A percentile compares a stretch with the other conserved stretches of the same genome.
phyloP scores from a whole-genome alignment of 2,888 invertebrate genomes.

The Tenthredo notha region DNA sequence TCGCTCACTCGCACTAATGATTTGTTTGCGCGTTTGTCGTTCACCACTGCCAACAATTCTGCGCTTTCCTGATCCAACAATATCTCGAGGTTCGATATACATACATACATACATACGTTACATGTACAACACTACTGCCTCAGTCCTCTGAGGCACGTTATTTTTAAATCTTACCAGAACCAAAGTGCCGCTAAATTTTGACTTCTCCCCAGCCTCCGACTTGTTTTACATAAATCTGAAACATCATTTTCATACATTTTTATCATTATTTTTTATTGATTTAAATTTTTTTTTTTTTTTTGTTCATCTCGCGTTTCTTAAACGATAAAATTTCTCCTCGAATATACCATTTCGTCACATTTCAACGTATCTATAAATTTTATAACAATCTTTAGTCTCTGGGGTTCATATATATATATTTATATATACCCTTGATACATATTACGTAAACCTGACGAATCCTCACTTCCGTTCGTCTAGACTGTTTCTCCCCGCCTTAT shows the following conservation, averaged over 20 bases:
- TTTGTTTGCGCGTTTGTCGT: conserved; percentile 37
- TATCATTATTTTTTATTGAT: neutral
- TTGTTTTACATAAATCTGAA: conserved; percentile 15
- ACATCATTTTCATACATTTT: neutral
- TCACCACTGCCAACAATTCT: conserved; percentile 40
- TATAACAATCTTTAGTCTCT: conserved; percentile 10
- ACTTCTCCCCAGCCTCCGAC: neutral
- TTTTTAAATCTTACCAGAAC: conserved; percentile 29
- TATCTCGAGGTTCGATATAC: conserved; percentile 26
- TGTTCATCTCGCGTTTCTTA: neutral
- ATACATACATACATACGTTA: neutral
- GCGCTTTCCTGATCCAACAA: conserved; percentile 43
- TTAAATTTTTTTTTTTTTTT: neutral
- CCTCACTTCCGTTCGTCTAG: conserved; percentile 19
- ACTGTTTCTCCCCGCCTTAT: neutral
- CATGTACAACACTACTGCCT: neutral
- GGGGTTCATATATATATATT: neutral
- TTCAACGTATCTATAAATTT: neutral
- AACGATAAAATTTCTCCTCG: neutral
- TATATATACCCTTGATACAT: neutral
- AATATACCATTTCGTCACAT: neutral
- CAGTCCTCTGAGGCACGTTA: conserved; percentile 5
- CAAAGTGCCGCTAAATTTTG: neutral
- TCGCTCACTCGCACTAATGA: conserved; percentile 33
- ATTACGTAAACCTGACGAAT: conserved; percentile 37